These are phyloP conservation scores for Limnothrissa miodon DNA, from an alignment of 2,113 vertebrate species.

Conservation along the genomic window DNA sequence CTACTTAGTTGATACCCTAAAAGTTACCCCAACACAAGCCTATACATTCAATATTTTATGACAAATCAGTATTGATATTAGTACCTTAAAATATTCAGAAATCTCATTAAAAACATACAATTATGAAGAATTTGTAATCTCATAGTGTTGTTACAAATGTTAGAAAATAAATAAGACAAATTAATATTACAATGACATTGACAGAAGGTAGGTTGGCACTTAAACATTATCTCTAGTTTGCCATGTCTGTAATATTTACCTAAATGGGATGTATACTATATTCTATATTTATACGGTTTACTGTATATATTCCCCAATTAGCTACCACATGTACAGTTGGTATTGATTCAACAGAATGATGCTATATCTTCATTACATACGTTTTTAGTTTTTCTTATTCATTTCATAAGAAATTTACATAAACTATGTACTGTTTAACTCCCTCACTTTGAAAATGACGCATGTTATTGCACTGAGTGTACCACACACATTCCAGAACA, in stretches of 20 bases:
- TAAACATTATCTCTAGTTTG: constrained; percentile 29
- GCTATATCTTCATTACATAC: not conserved
- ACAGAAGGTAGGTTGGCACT: constrained; percentile 30
- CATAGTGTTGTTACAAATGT: constrained; percentile 12
- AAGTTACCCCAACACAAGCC: constrained; percentile 38
- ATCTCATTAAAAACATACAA: constrained; percentile 17
- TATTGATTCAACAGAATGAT: constrained; percentile 24
- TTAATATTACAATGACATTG: constrained; percentile 5
- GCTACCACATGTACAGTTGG: constrained; percentile 14
- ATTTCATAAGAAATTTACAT: not conserved
- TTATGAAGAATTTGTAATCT: not conserved
- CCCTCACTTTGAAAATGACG: not conserved
- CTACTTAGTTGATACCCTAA: constrained; percentile 33
- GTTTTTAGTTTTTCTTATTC: constrained; percentile 1
- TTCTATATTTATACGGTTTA: constrained; percentile 12
- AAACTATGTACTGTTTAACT: not conserved
- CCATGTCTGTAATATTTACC: constrained; percentile 33
- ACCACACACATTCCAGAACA: constrained; percentile 25
- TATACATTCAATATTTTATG: constrained; percentile 23
- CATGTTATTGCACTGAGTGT: constrained; percentile 1
- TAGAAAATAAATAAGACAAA: constrained; percentile 10
- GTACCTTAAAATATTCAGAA: constrained; percentile 13
- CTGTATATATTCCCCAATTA: constrained; percentile 16
- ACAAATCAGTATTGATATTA: constrained; percentile 23
- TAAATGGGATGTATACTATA: constrained; percentile 16